A percentile compares a stretch with the other conserved stretches of the same genome.
Evolutionary conservation across 2,113 vertebrate species (phyloP).

Genomic region (Carassius carassius): DNA sequence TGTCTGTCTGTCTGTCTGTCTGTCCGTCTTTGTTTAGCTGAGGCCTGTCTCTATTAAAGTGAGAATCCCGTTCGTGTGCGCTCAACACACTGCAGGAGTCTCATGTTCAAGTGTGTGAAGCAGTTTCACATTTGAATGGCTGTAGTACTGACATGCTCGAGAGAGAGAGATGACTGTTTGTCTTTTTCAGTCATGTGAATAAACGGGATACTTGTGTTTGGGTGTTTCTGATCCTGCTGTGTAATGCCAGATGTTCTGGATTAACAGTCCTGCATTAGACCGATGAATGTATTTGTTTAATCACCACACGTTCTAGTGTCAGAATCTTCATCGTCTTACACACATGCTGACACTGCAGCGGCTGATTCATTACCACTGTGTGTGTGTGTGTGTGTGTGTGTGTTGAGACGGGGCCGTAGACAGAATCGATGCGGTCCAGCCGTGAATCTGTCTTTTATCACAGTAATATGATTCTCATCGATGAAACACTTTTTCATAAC

Average conservation of each 20-base stretch:
- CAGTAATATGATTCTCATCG: slow-evolving; percentile 80
- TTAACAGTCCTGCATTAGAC: not conserved
- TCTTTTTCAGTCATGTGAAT: not conserved
- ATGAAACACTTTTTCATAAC: slow-evolving; percentile 77
- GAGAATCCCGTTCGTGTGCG: too few relatives aligned
- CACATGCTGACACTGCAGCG: not conserved
- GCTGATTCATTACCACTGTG: slow-evolving; percentile 70
- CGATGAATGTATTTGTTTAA: not conserved
- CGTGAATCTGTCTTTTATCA: slow-evolving; percentile 77
- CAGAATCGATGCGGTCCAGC: slow-evolving; percentile 71
- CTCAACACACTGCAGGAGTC: too few relatives aligned
- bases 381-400: slow-evolving; percentile 40
- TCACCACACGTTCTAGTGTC: not conserved
- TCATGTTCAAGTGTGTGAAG: too few relatives aligned
- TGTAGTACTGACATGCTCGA: too few relatives aligned
- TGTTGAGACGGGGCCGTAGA: slow-evolving; percentile 13
- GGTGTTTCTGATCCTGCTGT: not conserved
- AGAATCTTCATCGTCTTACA: not conserved
- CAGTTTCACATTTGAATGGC: too few relatives aligned
- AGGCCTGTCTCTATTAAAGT: too few relatives aligned
- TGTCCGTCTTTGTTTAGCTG: too few relatives aligned
- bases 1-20: too few relatives aligned
- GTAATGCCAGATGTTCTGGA: not conserved
- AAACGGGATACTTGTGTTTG: not conserved
- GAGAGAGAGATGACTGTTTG: too few relatives aligned